Base-by-base conservation (phyloP, 1,140 invertebrate species). In the Sogatella furcifera region DNA sequence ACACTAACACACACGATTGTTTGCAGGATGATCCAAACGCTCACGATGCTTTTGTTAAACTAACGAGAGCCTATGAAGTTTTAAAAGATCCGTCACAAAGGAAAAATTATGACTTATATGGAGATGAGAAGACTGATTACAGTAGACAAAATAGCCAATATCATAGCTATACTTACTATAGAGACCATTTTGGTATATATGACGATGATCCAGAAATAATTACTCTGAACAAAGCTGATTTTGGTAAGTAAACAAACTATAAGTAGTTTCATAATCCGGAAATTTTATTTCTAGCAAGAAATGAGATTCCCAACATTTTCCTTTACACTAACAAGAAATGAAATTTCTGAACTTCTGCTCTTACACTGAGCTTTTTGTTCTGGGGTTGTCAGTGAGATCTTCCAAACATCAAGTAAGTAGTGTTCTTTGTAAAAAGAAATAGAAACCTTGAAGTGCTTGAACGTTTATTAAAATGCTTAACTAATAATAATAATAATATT, bases 31-130 rank as follows among this genome's bases (percentile, higher is more conserved):
- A 90, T 9, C 81, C 84, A 56, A 89, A 97, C 81, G 93, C 95
- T 4, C 90, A 92, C 69, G 82, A 86, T 11, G 84, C 92, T 74
- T 98, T 98, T 74, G 81, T 93, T 71, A 69, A 87, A 81, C 76
- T 98, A 56, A 94, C 93, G 9, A 84, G 88, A 21, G 86, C 97
- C 19, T 95, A 97, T 74, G 95, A 97, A 74, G 82, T 97, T 15
- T 75, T 98, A 24, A 92, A 89, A 76, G 92, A 95, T 80, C 77
- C 85, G n/a, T 83, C 84, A 28, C 91, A 90, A 72, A 77, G 94
- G 66, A 85, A 90, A 70, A 87, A 79, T 60, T 96, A 96, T 69
- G 83, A 98, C 74, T 66, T 84, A 22, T 82, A 86, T 73, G 90
- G 91, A 15, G 88, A 91, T 69, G 82, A 86, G 62, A 80, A 84